Conservation (phyloP, 2,113 vertebrate species). For the Pavo muticus region DNA sequence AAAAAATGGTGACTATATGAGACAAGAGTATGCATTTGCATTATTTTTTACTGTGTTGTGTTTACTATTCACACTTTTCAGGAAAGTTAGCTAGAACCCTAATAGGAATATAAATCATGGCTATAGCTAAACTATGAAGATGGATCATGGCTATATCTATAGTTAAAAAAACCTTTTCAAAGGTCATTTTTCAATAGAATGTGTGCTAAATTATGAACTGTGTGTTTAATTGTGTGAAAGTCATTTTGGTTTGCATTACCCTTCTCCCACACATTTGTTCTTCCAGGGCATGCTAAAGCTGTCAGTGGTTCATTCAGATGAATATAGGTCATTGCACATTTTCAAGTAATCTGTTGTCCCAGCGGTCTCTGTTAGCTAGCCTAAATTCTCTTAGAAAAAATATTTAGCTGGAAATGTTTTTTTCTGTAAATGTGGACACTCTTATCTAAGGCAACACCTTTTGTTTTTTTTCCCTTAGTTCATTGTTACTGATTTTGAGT, state of each 20-base stretch:
- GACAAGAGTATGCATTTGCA: background rate
- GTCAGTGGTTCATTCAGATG: background rate
- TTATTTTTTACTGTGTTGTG: background rate
- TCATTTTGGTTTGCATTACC: background rate
- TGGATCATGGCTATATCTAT: background rate
- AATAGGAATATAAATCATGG: background rate
- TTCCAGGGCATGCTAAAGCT: background rate
- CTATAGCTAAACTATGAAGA: background rate
- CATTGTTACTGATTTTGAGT: background rate
- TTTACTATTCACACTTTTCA: background rate
- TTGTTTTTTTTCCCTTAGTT: background rate
- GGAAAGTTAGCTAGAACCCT: background rate
- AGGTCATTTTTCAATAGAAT: background rate
- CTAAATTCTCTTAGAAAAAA: background rate
- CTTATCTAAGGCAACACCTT: background rate
- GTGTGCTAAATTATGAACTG: background rate
- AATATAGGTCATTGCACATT: slow-evolving; percentile 31
- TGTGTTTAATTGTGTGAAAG: background rate
- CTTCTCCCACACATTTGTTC: background rate
- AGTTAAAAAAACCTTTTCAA: background rate
- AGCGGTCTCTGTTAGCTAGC: background rate
- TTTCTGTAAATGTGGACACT: background rate
- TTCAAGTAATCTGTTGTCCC: background rate
- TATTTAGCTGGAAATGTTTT: background rate
- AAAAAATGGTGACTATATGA: background rate